A percentile compares a stretch with the other conserved stretches of the same genome.
Evolutionary conservation across 2,797 vertebrate species (phyloP).

Genomic region (Cossypha caffra): DNA sequence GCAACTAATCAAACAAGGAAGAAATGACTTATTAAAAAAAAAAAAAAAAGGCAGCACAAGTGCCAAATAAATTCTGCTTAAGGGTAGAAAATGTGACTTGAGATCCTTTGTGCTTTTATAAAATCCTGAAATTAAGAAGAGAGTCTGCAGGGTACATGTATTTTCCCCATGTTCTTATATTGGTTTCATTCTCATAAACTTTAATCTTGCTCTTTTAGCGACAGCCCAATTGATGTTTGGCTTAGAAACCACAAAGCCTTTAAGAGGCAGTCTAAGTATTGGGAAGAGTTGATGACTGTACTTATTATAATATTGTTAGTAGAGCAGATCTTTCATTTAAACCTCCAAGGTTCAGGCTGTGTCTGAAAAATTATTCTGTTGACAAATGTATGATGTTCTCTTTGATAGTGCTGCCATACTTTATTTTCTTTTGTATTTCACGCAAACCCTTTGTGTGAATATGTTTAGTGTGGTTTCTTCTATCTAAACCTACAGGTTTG

Average conservation of each 20-base stretch:
- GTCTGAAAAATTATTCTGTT: neutral
- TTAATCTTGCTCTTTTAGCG: neutral
- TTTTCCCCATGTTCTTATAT: neutral
- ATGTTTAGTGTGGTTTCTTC: neutral
- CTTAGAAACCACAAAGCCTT: constrained; percentile 5
- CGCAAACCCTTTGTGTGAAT: neutral
- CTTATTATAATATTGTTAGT: neutral
- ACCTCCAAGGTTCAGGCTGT: neutral
- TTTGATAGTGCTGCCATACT: neutral
- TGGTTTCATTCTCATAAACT: neutral
- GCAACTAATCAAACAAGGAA: constrained; percentile 35
- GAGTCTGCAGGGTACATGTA: neutral
- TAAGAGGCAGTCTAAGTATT: neutral
- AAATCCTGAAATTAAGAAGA: neutral
- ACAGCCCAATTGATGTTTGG: neutral
- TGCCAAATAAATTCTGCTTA: neutral
- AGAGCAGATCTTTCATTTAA: neutral
- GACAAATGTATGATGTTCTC: neutral
- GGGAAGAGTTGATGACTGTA: neutral
- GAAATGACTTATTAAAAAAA: neutral
- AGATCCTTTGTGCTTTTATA: neutral
- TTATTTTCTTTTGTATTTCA: neutral
- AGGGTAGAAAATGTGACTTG: neutral
- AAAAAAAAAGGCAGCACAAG: neutral
- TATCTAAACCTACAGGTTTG: neutral